Conservation (phyloP, 2,113 vertebrate genomes). For the Australoheros scitulus region DNA sequence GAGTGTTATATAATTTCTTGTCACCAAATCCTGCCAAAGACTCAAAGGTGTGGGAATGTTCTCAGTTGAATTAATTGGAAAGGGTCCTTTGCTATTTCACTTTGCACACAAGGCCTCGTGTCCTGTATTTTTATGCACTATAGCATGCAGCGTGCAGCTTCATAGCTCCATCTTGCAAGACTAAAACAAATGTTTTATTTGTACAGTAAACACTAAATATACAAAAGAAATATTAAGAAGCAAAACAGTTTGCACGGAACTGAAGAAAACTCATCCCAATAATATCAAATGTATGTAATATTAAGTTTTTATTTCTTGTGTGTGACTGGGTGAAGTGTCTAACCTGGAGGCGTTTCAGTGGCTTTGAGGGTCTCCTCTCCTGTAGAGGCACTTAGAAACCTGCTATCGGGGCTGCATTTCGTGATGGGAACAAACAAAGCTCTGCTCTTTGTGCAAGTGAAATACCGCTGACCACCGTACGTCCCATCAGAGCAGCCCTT, state of each 20-base stretch:
- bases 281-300: neutral
- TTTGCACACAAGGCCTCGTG: neutral
- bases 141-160: too few relatives aligned
- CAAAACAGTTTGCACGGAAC: neutral
- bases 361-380: slow-evolving; percentile 12
- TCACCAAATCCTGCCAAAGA: neutral
- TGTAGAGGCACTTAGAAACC: slow-evolving; percentile 58
- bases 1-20: neutral
- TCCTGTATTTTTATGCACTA: neutral
- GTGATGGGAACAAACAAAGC: slow-evolving; percentile 77
- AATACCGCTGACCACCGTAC: slow-evolving; percentile 67
- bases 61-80: neutral
- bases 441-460: slow-evolving; percentile 70
- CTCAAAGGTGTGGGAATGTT: neutral
- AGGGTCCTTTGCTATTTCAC: neutral
- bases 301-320: neutral
- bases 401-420: slow-evolving; percentile 76
- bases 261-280: neutral
- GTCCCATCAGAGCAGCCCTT: slow-evolving; percentile 73
- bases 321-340: neutral
- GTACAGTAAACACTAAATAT: neutral
- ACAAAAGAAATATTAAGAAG: neutral
- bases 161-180: neutral
- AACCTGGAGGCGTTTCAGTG: slow-evolving; percentile 54
- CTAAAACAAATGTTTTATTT: neutral